These are phyloP conservation scores for Diploptera punctata DNA, from an alignment of 2,888 invertebrate genomes.

Conservation along the genomic window DNA sequence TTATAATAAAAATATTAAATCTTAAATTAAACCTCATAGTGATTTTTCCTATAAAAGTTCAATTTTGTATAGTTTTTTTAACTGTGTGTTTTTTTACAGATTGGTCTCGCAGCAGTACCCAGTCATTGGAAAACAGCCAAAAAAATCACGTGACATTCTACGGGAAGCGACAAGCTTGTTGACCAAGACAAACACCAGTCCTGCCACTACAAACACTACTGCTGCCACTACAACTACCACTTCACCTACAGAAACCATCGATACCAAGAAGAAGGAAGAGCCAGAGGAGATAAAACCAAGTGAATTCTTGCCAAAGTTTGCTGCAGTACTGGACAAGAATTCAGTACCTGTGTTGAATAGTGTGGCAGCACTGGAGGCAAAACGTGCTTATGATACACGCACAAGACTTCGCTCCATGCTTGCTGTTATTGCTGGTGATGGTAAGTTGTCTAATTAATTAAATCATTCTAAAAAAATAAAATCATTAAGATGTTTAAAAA, in stretches of 20 bases:
- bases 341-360: not conserved
- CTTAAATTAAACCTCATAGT: too few species aligned
- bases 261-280: not conserved
- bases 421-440: constrained; percentile 16
- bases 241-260: not conserved
- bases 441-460: not conserved
- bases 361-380: constrained; percentile 14
- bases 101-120: constrained; percentile 12
- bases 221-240: not conserved
- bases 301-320: constrained; percentile 13
- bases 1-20: too few species aligned
- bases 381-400: not conserved
- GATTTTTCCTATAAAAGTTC: too few species aligned
- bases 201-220: not conserved
- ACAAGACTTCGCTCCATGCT: constrained; percentile 3
- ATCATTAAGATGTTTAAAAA: too few species aligned
- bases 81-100: not conserved
- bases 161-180: not conserved
- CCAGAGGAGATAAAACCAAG: not conserved
- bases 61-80: too few species aligned
- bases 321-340: constrained; percentile 14
- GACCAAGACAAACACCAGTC: not conserved
- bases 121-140: not conserved
- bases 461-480: too few species aligned
- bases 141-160: not conserved